These are phyloP conservation scores for Bombus confusus DNA, from an alignment of 1,140 invertebrate species.

Conservation along the genomic window DNA sequence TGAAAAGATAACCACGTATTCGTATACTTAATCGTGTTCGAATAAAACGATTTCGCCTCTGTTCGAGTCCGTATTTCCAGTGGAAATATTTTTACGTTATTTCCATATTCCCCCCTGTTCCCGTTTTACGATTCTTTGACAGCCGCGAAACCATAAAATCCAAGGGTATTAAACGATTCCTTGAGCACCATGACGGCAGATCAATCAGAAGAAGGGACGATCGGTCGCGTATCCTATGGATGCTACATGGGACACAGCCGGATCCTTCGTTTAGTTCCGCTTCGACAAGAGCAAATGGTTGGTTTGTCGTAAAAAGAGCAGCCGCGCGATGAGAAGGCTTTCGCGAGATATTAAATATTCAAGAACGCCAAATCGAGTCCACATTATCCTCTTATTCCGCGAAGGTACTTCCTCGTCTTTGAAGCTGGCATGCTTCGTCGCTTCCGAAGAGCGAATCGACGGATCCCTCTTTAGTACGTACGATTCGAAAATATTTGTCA, in stretches of 20 bases:
- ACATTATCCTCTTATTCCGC: constrained; percentile 70
- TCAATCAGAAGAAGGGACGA: constrained; percentile 33
- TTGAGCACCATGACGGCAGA: constrained; percentile 7
- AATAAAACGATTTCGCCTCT: background rate
- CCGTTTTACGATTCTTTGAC: constrained; percentile 25
- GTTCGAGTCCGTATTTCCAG: constrained; percentile 4
- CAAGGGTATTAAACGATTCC: constrained; percentile 33
- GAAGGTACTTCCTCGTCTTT: constrained; percentile 54
- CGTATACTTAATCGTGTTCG: constrained; percentile 23
- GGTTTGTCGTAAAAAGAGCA: constrained; percentile 28
- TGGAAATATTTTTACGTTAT: constrained; percentile 40
- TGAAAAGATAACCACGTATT: constrained; percentile 10
- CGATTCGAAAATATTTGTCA: constrained; percentile 70
- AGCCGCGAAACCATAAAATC: constrained; percentile 37
- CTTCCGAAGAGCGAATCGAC: constrained; percentile 47
- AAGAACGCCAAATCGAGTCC: constrained; percentile 69
- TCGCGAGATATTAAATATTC: constrained; percentile 72
- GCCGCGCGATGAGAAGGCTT: constrained; percentile 48
- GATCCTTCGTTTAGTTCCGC: constrained; percentile 60
- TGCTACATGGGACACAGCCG: constrained; percentile 26
- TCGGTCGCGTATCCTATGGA: constrained; percentile 31
- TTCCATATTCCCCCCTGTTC: background rate
- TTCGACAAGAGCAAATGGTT: constrained; percentile 38
- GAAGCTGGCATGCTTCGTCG: constrained; percentile 51
- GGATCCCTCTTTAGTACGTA: constrained; percentile 50